These are phyloP conservation scores for Tineola bisselliella DNA, from an alignment of 2,888 invertebrate genomes.

Conservation along the genomic window DNA sequence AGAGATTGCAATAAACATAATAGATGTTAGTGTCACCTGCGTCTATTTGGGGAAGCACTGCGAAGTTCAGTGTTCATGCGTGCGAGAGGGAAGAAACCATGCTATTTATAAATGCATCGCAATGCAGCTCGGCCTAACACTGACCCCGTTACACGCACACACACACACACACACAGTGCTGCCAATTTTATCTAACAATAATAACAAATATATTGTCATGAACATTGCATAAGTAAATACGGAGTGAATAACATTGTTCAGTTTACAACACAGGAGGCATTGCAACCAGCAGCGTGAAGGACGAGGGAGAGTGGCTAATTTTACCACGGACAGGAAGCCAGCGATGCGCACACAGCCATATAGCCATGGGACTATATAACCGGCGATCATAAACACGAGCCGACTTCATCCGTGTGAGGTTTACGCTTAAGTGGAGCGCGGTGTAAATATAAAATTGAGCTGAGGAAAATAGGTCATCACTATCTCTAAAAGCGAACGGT, in stretches of 20 bases:
- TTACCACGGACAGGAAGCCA: conserved; percentile 60
- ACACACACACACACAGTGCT: no score
- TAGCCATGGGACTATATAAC: not conserved
- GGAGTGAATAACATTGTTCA: no score
- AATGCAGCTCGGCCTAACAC: conserved; percentile 58
- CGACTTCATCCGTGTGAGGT: conserved; percentile 28
- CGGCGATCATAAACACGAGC: not conserved
- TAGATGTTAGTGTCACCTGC: not conserved
- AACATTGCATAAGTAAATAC: no score
- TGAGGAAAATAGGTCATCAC: conserved; percentile 42
- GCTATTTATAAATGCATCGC: conserved; percentile 54
- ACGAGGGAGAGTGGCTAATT: conserved; percentile 53
- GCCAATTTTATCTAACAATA: not conserved
- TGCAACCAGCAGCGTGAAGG: no score
- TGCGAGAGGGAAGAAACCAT: conserved; percentile 12
- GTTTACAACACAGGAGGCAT: no score
- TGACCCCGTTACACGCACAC: conserved; percentile 49
- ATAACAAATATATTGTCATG: no score
- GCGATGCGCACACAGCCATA: conserved; percentile 23
- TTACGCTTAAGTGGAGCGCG: conserved; percentile 57
- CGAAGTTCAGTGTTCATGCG: conserved; percentile 20
- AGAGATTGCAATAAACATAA: no score
- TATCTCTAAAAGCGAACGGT: no score
- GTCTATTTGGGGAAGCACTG: conserved; percentile 23
- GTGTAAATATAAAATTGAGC: conserved; percentile 28